A percentile compares a stretch with the other conserved stretches of the same genome.
These are phyloP conservation scores for Apamea epomidion DNA, from an alignment of 2,888 invertebrate species.

Conservation along the genomic window DNA sequence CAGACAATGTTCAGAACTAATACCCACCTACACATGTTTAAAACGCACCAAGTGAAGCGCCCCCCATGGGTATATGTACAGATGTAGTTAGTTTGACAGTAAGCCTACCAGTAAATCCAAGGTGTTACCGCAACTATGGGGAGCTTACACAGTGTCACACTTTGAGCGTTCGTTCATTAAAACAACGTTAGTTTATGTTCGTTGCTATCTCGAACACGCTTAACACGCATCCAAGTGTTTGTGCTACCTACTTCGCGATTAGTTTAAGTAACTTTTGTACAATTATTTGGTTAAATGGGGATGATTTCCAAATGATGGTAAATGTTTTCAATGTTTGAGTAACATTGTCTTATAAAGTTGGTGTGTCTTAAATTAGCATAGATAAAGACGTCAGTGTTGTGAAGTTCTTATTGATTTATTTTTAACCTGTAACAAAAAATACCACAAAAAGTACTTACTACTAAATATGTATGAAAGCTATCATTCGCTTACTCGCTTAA, in stretches of 20 bases:
- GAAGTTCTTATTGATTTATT: too few relatives aligned
- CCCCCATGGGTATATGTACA: not conserved
- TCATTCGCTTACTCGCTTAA: too few relatives aligned
- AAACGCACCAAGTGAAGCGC: not conserved
- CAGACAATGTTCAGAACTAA: not conserved
- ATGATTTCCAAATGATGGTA: not conserved
- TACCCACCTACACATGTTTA: not conserved
- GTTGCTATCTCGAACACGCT: too few relatives aligned
- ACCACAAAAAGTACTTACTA: too few relatives aligned
- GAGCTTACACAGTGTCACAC: slow-evolving; percentile 41
- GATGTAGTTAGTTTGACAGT: slow-evolving; percentile 1
- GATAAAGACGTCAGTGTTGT: too few relatives aligned
- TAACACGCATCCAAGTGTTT: too few relatives aligned
- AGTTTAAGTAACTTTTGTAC: not conserved
- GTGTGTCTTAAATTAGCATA: too few relatives aligned
- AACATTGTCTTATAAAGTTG: too few relatives aligned
- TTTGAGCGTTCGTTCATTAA: slow-evolving; percentile 41
- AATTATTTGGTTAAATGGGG: too few relatives aligned
- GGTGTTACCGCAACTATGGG: slow-evolving; percentile 28
- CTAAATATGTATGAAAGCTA: too few relatives aligned
- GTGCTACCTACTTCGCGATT: too few relatives aligned
- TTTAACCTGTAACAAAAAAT: too few relatives aligned
- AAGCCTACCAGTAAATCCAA: slow-evolving; percentile 21
- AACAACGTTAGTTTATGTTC: slow-evolving; percentile 28
- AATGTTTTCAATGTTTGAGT: not conserved